A percentile compares a stretch with the other conserved stretches of the same genome.
These are phyloP conservation scores for Drosophila birchii DNA, from an alignment of 2,888 invertebrate genomes.

Conservation along the genomic window DNA sequence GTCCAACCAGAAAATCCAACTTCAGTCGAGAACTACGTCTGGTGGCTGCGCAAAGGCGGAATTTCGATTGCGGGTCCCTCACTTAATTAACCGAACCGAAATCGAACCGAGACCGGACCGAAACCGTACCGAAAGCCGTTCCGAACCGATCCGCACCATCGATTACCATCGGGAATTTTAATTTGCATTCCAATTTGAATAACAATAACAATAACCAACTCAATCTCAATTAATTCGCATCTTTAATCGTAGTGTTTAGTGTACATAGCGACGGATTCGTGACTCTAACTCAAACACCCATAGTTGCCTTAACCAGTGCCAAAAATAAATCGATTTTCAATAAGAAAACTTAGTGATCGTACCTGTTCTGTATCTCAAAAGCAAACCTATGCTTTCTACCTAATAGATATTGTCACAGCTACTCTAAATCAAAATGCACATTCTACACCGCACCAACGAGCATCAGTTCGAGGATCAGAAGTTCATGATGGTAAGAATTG, in stretches of 20 bases:
- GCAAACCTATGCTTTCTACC: conserved; percentile 47
- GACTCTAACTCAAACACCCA: conserved; percentile 51
- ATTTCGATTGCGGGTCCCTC: conserved; percentile 81
- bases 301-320: conserved; percentile 76
- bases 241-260: conserved; percentile 20
- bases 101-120: conserved; percentile 39
- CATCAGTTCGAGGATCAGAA: conserved; percentile 85
- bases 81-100: conserved; percentile 51
- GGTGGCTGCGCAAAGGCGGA: conserved; percentile 83
- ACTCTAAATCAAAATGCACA: conserved; percentile 81
- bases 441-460: conserved; percentile 84
- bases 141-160: conserved; percentile 17
- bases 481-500: conserved; percentile 84
- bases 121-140: conserved; percentile 30
- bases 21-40: conserved; percentile 84
- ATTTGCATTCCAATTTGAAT: conserved; percentile 15
- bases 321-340: conserved; percentile 55
- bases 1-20: conserved; percentile 83
- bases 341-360: conserved; percentile 66
- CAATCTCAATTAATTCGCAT: conserved; percentile 17
- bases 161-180: conserved; percentile 14
- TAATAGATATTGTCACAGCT: conserved; percentile 27
- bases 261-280: conserved; percentile 42
- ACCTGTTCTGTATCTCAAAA: conserved; percentile 61
- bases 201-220: conserved; percentile 17